Conservation (phyloP, 1,140 invertebrate genomes). For the Nymphalis io region DNA sequence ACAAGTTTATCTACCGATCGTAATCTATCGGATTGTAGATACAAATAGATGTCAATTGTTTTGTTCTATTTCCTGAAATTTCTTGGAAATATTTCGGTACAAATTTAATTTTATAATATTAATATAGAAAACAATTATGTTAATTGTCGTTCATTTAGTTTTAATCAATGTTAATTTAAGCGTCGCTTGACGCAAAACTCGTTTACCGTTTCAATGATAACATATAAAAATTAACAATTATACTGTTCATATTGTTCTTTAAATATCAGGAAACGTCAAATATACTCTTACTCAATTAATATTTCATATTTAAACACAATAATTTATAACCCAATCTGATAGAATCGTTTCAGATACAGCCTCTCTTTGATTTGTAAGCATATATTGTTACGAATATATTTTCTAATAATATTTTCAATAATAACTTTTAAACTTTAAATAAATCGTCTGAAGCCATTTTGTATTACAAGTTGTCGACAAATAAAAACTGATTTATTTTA, state of each 20-base stretch:
- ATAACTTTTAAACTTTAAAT: too few relatives aligned
- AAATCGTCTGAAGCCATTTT: too few relatives aligned
- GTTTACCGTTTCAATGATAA: not conserved
- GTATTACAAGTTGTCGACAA: too few relatives aligned
- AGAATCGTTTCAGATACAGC: too few relatives aligned
- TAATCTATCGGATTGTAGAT: slow-evolving; percentile 10
- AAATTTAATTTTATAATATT: not conserved
- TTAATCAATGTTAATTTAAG: not conserved
- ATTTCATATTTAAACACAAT: too few relatives aligned
- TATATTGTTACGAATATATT: too few relatives aligned
- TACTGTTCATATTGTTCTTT: not conserved
- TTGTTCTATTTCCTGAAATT: not conserved
- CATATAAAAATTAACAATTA: not conserved
- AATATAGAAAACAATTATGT: not conserved
- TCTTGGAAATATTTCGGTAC: not conserved
- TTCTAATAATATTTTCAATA: too few relatives aligned
- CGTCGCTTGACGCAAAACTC: not conserved
- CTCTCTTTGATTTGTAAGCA: too few relatives aligned
- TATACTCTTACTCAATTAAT: not conserved
- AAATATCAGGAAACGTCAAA: not conserved
- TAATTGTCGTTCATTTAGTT: not conserved
- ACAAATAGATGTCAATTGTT: too few relatives aligned
- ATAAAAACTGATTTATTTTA: too few relatives aligned
- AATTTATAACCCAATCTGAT: too few relatives aligned
- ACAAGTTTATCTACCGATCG: slow-evolving; percentile 14